These are phyloP conservation scores for Gerris lacustris DNA, from an alignment of 2,888 invertebrate species.

Conservation along the genomic window DNA sequence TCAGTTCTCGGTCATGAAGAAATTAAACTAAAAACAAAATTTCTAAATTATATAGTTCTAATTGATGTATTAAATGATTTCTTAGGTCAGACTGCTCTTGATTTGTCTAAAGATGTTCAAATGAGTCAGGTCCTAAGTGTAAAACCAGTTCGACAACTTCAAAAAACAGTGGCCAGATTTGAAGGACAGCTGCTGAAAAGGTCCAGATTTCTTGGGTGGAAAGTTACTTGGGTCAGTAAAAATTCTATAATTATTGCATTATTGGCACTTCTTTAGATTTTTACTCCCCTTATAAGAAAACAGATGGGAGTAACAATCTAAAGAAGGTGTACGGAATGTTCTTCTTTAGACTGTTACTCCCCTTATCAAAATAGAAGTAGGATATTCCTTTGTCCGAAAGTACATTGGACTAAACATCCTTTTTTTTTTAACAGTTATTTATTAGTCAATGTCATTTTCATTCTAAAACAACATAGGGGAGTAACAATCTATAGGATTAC, in stretches of 20 bases:
- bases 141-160: conserved; percentile 47
- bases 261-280: no score
- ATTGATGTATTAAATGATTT: neutral
- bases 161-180: conserved; percentile 46
- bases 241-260: neutral
- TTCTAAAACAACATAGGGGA: no score
- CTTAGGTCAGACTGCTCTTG: conserved; percentile 49
- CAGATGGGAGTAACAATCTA: no score
- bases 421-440: neutral
- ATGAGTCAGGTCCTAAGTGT: conserved; percentile 53
- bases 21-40: no score
- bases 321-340: no score
- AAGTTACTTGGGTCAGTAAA: conserved; percentile 46
- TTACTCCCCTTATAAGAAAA: no score
- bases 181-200: conserved; percentile 53
- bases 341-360: no score
- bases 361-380: neutral
- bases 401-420: no score
- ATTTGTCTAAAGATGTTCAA: conserved; percentile 47
- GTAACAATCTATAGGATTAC: no score
- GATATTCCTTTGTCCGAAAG: no score
- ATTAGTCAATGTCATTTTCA: no score
- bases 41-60: neutral
- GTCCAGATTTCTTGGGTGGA: conserved; percentile 52
- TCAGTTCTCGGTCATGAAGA: no score